These are phyloP conservation scores for Epistrophella euchroma DNA, from an alignment of 2,888 invertebrate genomes.

Conservation along the genomic window DNA sequence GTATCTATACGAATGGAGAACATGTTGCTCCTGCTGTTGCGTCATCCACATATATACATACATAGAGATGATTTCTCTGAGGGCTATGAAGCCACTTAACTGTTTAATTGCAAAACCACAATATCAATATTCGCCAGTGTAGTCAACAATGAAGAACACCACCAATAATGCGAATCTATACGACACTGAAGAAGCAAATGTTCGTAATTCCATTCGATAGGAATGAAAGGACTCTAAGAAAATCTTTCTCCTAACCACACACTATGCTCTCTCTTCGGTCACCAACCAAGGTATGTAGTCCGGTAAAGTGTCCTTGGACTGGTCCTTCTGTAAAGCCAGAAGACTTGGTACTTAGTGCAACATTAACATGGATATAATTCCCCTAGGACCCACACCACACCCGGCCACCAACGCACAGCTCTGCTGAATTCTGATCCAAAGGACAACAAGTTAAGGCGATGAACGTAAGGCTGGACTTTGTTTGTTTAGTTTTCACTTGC, in stretches of 20 bases:
- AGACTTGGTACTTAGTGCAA: constrained; percentile 56
- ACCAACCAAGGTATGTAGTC: constrained; percentile 23
- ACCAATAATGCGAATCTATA: constrained; percentile 65
- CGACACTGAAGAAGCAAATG: constrained; percentile 39
- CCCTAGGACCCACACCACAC: not conserved
- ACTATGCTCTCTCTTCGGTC: constrained; percentile 18
- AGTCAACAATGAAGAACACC: constrained; percentile 66
- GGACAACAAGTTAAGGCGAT: constrained; percentile 69
- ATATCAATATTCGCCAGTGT: constrained; percentile 70
- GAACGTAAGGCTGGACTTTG: constrained; percentile 62
- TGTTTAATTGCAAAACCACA: constrained; percentile 74
- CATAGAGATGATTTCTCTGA: not conserved
- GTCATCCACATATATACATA: not conserved
- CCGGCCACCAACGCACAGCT: not conserved
- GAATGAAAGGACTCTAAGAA: constrained; percentile 58
- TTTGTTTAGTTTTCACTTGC: constrained; percentile 72
- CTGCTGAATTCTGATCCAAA: constrained; percentile 61
- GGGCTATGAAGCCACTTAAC: constrained; percentile 70
- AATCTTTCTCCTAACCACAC: constrained; percentile 45
- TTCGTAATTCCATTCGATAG: constrained; percentile 62
- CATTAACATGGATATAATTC: constrained; percentile 52
- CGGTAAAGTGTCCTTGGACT: constrained; percentile 36
- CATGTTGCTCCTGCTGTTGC: constrained; percentile 70
- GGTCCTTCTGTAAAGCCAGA: constrained; percentile 40
- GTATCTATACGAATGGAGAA: constrained; percentile 1